A percentile compares a stretch with the other conserved stretches of the same genome.
Evolutionary conservation across 2,113 vertebrate genomes (phyloP).

Genomic region (Gavia stellata): DNA sequence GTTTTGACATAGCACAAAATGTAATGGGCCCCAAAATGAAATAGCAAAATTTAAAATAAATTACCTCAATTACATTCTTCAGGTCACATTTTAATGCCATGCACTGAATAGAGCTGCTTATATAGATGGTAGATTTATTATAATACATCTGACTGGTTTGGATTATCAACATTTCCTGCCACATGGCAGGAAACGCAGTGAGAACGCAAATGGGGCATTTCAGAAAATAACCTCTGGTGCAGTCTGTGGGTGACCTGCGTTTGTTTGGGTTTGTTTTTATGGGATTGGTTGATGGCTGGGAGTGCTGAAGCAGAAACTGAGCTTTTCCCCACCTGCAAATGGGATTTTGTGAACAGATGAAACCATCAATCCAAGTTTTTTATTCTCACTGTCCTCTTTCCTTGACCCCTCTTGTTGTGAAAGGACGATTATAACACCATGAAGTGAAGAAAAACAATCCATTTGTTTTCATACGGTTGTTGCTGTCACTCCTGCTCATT

Average conservation of each 20-base stretch:
- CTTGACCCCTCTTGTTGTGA: slow-evolving; percentile 24
- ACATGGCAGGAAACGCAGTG: not conserved
- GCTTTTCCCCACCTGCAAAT: slow-evolving; percentile 20
- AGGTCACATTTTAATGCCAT: not conserved
- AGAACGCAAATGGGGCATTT: not conserved
- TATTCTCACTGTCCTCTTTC: not conserved
- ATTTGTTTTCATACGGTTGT: slow-evolving; percentile 15
- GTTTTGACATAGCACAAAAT: not conserved
- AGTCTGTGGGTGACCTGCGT: not conserved
- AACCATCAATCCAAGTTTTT: slow-evolving; percentile 37
- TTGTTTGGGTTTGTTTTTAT: not conserved
- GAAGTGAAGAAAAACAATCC: not conserved
- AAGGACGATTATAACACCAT: not conserved
- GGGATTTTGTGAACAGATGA: slow-evolving; percentile 38
- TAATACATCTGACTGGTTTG: not conserved
- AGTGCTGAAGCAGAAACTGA: not conserved
- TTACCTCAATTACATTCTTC: not conserved
- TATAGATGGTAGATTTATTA: not conserved
- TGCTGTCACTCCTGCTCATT: not conserved
- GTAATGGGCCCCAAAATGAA: not conserved
- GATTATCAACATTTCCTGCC: not conserved
- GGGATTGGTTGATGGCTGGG: not conserved
- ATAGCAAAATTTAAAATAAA: not conserved
- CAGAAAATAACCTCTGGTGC: not conserved
- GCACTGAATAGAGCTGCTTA: not conserved